Conservation (phyloP, 2,113 vertebrate genomes). For the Syngnathus scovelli region DNA sequence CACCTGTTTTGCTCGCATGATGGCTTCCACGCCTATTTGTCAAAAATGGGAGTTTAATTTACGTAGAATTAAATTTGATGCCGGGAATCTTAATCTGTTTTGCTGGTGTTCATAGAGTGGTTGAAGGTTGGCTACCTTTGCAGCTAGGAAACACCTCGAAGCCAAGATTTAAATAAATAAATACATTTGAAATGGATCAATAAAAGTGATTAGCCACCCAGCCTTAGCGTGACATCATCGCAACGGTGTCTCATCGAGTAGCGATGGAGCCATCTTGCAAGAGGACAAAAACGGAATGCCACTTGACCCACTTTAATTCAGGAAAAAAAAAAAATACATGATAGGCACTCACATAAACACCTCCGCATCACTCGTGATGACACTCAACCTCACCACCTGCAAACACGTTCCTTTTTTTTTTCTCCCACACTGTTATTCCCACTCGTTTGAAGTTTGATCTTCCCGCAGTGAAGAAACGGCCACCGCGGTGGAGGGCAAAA, state of each 20-base stretch:
- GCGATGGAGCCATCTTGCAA: slow-evolving; percentile 36
- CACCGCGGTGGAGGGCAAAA: slow-evolving; percentile 50
- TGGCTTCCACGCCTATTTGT: slow-evolving; percentile 27
- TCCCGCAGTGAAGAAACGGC: slow-evolving; percentile 47
- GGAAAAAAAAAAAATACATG: slow-evolving; percentile 52
- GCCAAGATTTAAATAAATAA: background rate
- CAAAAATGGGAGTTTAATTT: slow-evolving; percentile 55
- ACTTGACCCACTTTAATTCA: slow-evolving; percentile 51
- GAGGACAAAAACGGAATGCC: slow-evolving; percentile 48
- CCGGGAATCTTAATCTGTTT: slow-evolving; percentile 13
- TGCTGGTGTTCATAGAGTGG: no score
- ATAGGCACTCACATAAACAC: slow-evolving; percentile 50
- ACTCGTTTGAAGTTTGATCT: slow-evolving; percentile 72
- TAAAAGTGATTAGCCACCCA: background rate
- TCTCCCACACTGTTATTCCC: background rate
- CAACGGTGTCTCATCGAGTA: slow-evolving; percentile 43
- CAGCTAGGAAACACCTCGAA: background rate
- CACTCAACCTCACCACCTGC: slow-evolving; percentile 28
- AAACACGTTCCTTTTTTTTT: slow-evolving; percentile 39
- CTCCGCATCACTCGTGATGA: slow-evolving; percentile 29
- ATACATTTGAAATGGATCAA: background rate
- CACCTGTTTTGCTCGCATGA: slow-evolving; percentile 46
- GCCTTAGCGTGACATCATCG: slow-evolving; percentile 9
- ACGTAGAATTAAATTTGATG: slow-evolving; percentile 58
- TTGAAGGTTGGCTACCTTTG: background rate